These are phyloP conservation scores for Lepidochitona cinerea DNA, from an alignment of 2,888 invertebrate genomes.

Conservation along the genomic window DNA sequence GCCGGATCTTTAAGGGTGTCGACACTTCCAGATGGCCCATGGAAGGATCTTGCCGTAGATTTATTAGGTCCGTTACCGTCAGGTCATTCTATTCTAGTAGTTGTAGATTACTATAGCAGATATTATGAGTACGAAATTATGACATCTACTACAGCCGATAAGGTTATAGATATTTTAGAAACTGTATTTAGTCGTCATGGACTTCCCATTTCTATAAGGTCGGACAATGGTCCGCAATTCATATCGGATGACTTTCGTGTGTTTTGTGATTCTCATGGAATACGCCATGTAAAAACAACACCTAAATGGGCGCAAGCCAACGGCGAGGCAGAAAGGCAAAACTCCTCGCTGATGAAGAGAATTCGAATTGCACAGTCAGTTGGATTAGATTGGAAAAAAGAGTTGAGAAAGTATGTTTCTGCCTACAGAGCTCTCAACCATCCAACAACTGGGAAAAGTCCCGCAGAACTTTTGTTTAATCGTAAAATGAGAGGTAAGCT, in stretches of 20 bases:
- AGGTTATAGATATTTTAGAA: neutral
- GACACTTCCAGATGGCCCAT: no score
- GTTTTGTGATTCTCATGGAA: conserved; percentile 25
- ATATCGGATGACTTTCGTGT: conserved; percentile 19
- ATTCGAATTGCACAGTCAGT: conserved; percentile 30
- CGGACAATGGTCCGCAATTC: conserved; percentile 37
- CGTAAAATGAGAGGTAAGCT: conserved; percentile 3
- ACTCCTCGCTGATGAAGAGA: conserved; percentile 31
- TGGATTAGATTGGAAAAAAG: conserved; percentile 13
- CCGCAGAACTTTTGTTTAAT: conserved; percentile 5
- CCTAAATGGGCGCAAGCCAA: conserved; percentile 34
- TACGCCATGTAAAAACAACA: conserved; percentile 24
- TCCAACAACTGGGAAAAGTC: conserved; percentile 24
- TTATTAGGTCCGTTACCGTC: conserved; percentile 21
- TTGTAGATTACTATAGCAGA: conserved; percentile 20
- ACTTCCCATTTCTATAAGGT: conserved; percentile 23
- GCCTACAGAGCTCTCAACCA: conserved; percentile 33
- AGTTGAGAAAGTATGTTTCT: conserved; percentile 25
- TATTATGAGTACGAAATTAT: conserved; percentile 11
- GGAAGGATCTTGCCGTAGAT: conserved; percentile 23
- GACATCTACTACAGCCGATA: neutral
- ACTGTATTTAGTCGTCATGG: conserved; percentile 19
- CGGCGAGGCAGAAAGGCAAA: conserved; percentile 37
- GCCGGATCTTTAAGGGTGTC: no score
- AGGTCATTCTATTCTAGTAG: conserved; percentile 18